Percentiles rank a stretch among this genome's conserved stretches.
phyloP scores from a whole-genome alignment of 2,113 vertebrate species.

The Dryoscopus gambensis region DNA sequence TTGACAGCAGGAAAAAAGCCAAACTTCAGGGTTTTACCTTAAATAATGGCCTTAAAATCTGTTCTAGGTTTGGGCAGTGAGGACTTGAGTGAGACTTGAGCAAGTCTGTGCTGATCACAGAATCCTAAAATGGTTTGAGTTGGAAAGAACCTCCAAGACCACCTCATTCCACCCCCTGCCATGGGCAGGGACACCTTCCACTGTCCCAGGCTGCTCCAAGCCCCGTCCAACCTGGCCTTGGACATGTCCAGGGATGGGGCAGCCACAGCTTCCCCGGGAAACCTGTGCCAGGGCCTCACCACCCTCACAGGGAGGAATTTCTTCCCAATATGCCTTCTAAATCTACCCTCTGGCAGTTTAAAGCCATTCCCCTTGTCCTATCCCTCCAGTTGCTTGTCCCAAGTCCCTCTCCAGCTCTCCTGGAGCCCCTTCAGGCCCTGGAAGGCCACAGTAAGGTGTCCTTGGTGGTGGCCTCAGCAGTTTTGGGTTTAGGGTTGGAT shows the following conservation, averaged over 20 bases:
- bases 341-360: background rate
- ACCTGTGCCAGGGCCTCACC: background rate
- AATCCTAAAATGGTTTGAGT: background rate
- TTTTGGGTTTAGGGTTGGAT: background rate
- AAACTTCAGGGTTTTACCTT: background rate
- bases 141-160: background rate
- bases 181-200: background rate
- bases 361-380: background rate
- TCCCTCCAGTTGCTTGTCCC: background rate
- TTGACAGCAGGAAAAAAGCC: background rate
- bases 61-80: background rate
- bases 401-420: background rate
- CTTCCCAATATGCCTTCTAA: background rate
- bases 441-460: background rate
- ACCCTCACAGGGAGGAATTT: background rate
- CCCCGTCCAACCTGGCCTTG: fast-evolving
- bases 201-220: background rate
- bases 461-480: background rate
- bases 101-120: background rate
- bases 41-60: background rate
- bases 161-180: background rate
- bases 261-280: background rate
- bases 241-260: background rate
- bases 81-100: too few species aligned
- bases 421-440: background rate